Conservation (phyloP, 2,888 invertebrate species). For the Chalcis sispes region DNA sequence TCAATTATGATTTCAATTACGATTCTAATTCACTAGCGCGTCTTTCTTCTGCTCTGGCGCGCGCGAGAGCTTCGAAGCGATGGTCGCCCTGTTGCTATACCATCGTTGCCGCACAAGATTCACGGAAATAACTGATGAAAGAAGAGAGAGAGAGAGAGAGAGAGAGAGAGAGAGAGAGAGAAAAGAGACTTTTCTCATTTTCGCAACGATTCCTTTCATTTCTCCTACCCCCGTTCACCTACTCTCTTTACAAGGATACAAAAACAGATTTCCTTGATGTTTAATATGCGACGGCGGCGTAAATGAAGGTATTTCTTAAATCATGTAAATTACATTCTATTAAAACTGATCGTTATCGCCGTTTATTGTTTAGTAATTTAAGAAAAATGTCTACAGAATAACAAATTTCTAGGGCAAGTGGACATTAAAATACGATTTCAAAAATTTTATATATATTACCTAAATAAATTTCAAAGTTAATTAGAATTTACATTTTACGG, state of each 20-base stretch:
- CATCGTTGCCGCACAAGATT: background rate
- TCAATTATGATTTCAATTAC: conserved; percentile 60
- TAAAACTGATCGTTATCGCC: no score
- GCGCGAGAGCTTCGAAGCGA: background rate
- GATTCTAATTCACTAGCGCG: conserved; percentile 53
- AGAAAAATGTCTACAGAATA: no score
- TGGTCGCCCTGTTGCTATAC: no score
- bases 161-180: conserved; percentile 2
- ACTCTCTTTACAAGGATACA: background rate
- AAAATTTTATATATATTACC: no score
- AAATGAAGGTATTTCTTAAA: no score
- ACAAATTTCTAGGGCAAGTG: no score
- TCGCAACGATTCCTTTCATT: conserved; percentile 1
- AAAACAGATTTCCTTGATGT: conserved; percentile 1
- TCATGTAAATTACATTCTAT: no score
- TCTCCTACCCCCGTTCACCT: background rate
- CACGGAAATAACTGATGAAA: conserved; percentile 55
- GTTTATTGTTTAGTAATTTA: no score
- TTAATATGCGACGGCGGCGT: background rate
- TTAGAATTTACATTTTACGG: no score
- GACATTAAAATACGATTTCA: no score
- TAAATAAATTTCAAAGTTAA: no score
- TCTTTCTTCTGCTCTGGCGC: background rate
- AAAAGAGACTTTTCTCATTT: conserved; percentile 45
- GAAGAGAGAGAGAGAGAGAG: background rate